Base-by-base conservation (phyloP, 2,797 vertebrate genomes). In the Gorsachius magnificus region DNA sequence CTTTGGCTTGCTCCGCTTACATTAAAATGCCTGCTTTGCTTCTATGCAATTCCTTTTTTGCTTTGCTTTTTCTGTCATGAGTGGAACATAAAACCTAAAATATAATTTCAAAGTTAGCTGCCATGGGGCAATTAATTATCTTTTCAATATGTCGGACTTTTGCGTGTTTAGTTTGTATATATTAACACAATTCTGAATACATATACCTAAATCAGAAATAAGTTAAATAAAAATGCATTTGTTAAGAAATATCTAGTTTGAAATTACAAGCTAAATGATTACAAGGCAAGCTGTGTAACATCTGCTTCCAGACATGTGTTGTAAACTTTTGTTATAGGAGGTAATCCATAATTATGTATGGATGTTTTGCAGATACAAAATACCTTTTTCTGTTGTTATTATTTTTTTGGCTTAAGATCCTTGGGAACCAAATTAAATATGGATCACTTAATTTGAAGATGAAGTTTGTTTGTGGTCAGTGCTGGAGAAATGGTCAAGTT, bases 401-500 rank as follows among this genome's bases (percentile, higher is more conserved):
- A 0, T 81, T 85, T 75, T 96, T 94, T 94, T 93, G 16, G 16
- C 85, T 97, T 93, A 96, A 99, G 98, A 94, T 98, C 80, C 96
- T 98, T 72, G 97, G 63, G 81, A 92, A 96, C 89, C 98, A 98
- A 94, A 98, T 97, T 89, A 99, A 98, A 93, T 98, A 99, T 31
- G 99, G 99, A 60, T 98, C 98, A 48, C 98, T 99, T 61, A 99
- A 99, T 93, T 98, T 99, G 97, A 99, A 99, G 98, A 99, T 99
- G 98, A 99, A 99, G 97, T 99, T 99, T 98, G 99, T 99, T 64
- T 99, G 99, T 94, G 97, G 98, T 53, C 99, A 99, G 95, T 99
- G 99, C 97, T 99, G 99, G 99, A 99, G 99, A 97, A 99, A 99
- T 4, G 99, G 99, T 54, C 99, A 99, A 97, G 98, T 99, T 93